Conservation (phyloP, 2,113 vertebrate genomes). For the Syngnathus floridae region DNA sequence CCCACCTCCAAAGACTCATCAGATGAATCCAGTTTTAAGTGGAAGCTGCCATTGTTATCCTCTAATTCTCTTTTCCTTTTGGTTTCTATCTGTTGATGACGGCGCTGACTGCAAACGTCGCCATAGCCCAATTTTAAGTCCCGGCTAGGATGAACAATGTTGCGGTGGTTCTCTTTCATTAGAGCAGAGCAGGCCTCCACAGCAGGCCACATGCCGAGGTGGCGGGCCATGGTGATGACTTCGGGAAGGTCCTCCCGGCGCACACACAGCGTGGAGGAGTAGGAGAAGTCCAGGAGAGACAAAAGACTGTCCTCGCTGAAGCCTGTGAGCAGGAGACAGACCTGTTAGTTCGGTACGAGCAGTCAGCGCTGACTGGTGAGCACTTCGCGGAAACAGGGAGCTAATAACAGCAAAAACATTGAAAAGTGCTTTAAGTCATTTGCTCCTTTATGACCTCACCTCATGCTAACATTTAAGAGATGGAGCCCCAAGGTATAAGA, state of each 20-base stretch:
- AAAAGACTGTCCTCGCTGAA: conserved; percentile 73
- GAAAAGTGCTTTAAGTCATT: conserved; percentile 24
- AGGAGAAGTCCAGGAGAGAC: conserved; percentile 76
- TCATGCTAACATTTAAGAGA: background rate
- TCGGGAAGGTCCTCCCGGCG: conserved; percentile 67
- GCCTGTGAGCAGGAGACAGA: conserved; percentile 45
- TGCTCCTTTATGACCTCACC: conserved; percentile 12
- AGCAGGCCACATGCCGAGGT: conserved; percentile 77
- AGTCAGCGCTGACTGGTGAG: conserved; percentile 18
- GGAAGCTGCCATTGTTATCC: conserved; percentile 15
- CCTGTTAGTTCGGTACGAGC: conserved; percentile 20
- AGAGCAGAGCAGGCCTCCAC: conserved; percentile 73
- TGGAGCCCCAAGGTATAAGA: background rate
- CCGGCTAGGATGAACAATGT: conserved; percentile 25
- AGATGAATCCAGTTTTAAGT: conserved; percentile 30
- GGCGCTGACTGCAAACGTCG: conserved; percentile 21
- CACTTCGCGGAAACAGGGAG: conserved; percentile 6
- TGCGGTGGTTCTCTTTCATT: conserved; percentile 61
- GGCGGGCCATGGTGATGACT: conserved; percentile 73
- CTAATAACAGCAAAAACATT: conserved; percentile 8
- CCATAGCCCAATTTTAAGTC: conserved; percentile 23
- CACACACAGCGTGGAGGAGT: conserved; percentile 72
- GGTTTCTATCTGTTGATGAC: conserved; percentile 28
- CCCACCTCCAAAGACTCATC: conserved; percentile 34
- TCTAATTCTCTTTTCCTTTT: conserved; percentile 29